phyloP scores from a whole-genome alignment of 1,140 invertebrate species.

The Plodia interpunctella region DNA sequence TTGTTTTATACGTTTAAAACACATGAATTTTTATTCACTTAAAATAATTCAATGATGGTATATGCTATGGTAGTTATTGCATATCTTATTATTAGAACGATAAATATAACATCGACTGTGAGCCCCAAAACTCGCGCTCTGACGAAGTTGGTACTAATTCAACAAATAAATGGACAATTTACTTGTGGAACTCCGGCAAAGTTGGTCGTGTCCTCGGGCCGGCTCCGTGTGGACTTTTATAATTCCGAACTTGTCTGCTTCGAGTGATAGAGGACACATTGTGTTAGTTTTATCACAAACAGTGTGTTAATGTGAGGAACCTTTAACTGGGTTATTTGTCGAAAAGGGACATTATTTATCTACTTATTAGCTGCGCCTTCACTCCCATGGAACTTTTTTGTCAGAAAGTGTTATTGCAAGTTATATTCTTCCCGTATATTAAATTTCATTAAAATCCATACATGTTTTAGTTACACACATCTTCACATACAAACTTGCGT shows the following conservation, averaged over 20 bases:
- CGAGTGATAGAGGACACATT: background rate
- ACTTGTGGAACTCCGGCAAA: constrained; percentile 26
- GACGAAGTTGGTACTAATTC: constrained; percentile 29
- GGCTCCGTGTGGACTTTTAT: background rate
- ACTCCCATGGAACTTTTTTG: no score
- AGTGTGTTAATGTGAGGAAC: no score
- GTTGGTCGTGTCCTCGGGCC: constrained; percentile 10
- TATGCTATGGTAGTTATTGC: background rate
- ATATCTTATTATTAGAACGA: background rate
- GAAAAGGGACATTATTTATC: no score
- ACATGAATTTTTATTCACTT: no score
- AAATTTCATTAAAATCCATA: no score
- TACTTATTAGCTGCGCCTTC: no score
- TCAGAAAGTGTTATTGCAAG: no score
- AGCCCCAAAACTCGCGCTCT: background rate
- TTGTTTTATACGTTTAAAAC: no score
- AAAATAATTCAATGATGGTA: background rate
- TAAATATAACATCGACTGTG: background rate
- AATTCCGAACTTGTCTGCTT: background rate
- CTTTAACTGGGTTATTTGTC: no score
- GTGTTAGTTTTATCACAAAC: background rate
- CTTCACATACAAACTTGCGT: no score
- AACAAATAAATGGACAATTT: constrained; percentile 35
- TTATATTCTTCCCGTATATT: no score
- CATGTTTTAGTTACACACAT: no score